These are phyloP conservation scores for Cataglyphis cursor DNA, from an alignment of 2,888 invertebrate genomes.

Conservation along the genomic window DNA sequence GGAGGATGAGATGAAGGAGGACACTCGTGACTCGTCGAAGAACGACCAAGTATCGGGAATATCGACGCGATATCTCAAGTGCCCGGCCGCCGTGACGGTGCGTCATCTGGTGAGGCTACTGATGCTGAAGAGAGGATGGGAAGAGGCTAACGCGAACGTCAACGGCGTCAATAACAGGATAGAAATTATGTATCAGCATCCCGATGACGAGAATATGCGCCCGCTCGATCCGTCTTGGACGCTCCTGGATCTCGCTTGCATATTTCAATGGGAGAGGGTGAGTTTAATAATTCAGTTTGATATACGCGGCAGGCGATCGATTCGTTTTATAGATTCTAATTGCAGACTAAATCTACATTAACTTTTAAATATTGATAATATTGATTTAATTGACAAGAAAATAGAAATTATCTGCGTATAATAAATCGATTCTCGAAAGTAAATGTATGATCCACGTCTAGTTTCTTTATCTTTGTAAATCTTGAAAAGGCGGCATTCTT, in stretches of 20 bases:
- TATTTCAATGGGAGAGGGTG: conserved; percentile 97
- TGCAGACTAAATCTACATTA: neutral
- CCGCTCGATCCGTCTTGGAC: conserved; percentile 87
- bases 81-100: conserved; percentile 96
- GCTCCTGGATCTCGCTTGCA: conserved; percentile 97
- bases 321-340: neutral
- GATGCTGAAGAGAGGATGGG: conserved; percentile 87
- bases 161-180: conserved; percentile 74
- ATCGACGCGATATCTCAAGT: conserved; percentile 92
- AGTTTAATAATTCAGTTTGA: conserved; percentile 82
- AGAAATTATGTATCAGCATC: conserved; percentile 78
- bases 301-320: neutral
- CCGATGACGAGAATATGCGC: conserved; percentile 47
- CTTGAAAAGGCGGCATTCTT: neutral
- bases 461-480: neutral
- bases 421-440: neutral
- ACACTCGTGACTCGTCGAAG: conserved; percentile 14
- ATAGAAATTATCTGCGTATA: neutral
- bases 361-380: neutral
- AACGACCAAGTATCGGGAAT: conserved; percentile 70
- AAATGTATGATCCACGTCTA: no score
- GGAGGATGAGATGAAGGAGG: conserved; percentile 45
- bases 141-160: conserved; percentile 72
- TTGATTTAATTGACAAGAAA: neutral
- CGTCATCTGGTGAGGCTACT: conserved; percentile 95